A percentile compares a stretch with the other conserved stretches of the same genome.
phyloP scores from a whole-genome alignment of 2,888 invertebrate genomes.

The Endomychus coccineus region DNA sequence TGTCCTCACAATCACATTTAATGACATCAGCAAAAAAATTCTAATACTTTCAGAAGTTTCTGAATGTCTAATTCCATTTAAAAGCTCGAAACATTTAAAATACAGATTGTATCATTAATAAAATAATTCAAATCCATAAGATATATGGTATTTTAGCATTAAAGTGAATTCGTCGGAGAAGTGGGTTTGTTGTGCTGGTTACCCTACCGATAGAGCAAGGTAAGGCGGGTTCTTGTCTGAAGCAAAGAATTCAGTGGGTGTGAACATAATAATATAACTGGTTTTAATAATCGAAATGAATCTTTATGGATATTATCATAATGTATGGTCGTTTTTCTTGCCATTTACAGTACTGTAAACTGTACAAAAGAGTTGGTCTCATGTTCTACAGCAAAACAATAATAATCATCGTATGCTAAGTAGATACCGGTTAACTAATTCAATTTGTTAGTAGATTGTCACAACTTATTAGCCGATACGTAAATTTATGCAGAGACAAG shows the following conservation, averaged over 20 bases:
- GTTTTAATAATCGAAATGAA: conserved; percentile 37
- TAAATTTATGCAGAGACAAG: too few relatives aligned
- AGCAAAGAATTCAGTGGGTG: conserved; percentile 36
- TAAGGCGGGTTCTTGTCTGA: conserved; percentile 28
- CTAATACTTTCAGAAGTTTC: too few relatives aligned
- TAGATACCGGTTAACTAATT: too few relatives aligned
- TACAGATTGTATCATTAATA: too few relatives aligned
- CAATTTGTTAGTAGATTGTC: too few relatives aligned
- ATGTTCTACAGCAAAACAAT: background rate
- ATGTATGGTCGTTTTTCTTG: conserved; percentile 30
- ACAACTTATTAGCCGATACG: too few relatives aligned
- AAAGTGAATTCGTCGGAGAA: conserved; percentile 14
- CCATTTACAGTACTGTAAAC: conserved; percentile 28
- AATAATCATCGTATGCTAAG: background rate
- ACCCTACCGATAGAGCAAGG: conserved; percentile 18
- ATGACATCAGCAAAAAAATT: too few relatives aligned
- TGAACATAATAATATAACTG: conserved; percentile 36
- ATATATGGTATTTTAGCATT: too few relatives aligned
- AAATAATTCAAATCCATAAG: too few relatives aligned
- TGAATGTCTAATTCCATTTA: too few relatives aligned
- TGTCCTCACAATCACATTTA: too few relatives aligned
- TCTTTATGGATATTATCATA: conserved; percentile 34
- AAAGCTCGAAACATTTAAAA: too few relatives aligned
- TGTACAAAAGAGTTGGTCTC: conserved; percentile 16
- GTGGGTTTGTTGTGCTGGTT: conserved; percentile 16